phyloP scores from a whole-genome alignment of 2,888 invertebrate species.

The Anarsia innoxiella region DNA sequence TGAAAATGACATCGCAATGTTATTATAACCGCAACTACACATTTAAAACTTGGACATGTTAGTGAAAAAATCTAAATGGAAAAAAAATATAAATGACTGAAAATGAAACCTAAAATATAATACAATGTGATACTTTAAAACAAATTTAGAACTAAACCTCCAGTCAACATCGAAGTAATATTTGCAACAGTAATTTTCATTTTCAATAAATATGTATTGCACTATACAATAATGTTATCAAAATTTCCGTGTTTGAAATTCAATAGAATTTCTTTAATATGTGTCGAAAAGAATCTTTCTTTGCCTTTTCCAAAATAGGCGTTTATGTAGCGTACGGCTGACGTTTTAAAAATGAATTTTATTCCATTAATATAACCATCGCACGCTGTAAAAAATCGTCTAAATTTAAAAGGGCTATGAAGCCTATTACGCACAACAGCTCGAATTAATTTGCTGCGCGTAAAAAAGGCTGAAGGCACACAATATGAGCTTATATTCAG shows the following conservation, averaged over 20 bases:
- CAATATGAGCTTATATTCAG: slow-evolving; percentile 7
- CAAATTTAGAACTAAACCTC: slow-evolving; percentile 15
- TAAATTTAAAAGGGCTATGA: too few species aligned
- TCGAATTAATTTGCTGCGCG: too few species aligned
- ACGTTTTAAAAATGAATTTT: too few species aligned
- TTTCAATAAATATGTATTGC: slow-evolving; percentile 64
- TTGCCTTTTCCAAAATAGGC: too few species aligned
- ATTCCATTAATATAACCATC: too few species aligned
- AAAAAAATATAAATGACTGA: slow-evolving; percentile 11
- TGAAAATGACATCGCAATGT: too few species aligned
- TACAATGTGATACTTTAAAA: slow-evolving; percentile 10
- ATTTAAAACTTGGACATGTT: slow-evolving; percentile 44
- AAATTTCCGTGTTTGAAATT: slow-evolving; percentile 15
- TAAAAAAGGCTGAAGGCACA: slow-evolving; percentile 15
- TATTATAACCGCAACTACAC: too few species aligned
- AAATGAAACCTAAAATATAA: slow-evolving; percentile 9
- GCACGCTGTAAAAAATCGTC: too few species aligned
- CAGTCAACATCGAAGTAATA: slow-evolving; percentile 18
- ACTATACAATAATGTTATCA: slow-evolving; percentile 31
- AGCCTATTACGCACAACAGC: too few species aligned
- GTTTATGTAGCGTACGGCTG: too few species aligned
- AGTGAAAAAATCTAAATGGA: slow-evolving; percentile 34
- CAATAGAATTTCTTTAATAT: slow-evolving; percentile 4
- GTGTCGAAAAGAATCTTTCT: too few species aligned
- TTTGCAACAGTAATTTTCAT: slow-evolving; percentile 21